Percentiles rank a stretch among this genome's conserved stretches.
Conservation (phyloP, 2,797 vertebrate species). For the Catostomus latipinnis region DNA sequence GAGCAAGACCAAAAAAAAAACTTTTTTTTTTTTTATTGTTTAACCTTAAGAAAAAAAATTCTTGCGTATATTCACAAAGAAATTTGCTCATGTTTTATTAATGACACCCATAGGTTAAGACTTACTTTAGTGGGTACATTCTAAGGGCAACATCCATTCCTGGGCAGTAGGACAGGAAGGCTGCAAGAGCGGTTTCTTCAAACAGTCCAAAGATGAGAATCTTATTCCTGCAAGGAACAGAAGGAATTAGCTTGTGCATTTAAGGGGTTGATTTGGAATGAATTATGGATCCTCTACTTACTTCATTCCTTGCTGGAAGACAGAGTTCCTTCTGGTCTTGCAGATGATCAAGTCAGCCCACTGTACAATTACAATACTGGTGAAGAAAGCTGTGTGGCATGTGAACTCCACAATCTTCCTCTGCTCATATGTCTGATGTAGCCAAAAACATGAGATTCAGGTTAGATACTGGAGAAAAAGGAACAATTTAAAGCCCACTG, state of each 20-base stretch:
- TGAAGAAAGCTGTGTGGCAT: constrained; percentile 89
- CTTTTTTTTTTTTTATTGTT: no score
- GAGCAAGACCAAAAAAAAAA: no score
- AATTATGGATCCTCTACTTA: constrained; percentile 66
- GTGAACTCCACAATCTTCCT: constrained; percentile 91
- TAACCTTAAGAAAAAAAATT: no score
- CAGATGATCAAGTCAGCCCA: constrained; percentile 91
- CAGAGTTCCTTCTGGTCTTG: constrained; percentile 89
- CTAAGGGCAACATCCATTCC: constrained; percentile 94
- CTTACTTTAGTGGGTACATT: constrained; percentile 98
- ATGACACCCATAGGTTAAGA: neutral
- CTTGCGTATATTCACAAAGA: no score
- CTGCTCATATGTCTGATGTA: constrained; percentile 85
- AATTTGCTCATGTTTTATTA: no score
- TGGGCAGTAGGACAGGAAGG: constrained; percentile 95
- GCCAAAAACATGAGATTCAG: neutral
- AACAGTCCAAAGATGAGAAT: constrained; percentile 98
- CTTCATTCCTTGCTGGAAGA: constrained; percentile 94
- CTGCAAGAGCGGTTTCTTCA: constrained; percentile 93
- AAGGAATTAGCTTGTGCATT: neutral
- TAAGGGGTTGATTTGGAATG: neutral
- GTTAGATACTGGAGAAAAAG: neutral
- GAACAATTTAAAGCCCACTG: neutral
- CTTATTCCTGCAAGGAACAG: constrained; percentile 85
- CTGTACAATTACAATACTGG: constrained; percentile 88